Percentiles rank a stretch among this genome's conserved stretches.
Conservation (phyloP, 53 echinoderm and acorn worm species). For the Stichopus horrens region DNA sequence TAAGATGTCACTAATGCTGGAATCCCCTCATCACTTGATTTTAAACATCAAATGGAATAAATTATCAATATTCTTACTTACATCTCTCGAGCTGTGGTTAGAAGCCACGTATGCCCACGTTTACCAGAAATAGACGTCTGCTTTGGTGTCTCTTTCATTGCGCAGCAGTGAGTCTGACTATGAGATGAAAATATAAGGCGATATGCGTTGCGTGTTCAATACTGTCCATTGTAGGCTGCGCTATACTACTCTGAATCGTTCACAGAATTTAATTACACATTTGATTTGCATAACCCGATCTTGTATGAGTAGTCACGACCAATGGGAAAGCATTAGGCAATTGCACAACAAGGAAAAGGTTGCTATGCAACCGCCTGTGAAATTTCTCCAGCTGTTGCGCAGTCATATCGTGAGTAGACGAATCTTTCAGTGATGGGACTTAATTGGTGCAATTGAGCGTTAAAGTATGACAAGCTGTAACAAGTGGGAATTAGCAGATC, state of each 20-base stretch:
- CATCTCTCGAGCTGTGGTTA: background rate
- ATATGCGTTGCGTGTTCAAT: background rate
- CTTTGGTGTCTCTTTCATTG: background rate
- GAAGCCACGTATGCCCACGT: background rate
- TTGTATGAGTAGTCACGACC: background rate
- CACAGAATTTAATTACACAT: slow-evolving; percentile 19
- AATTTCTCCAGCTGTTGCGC: background rate
- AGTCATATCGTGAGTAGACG: background rate
- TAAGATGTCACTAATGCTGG: background rate
- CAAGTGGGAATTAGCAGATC: background rate
- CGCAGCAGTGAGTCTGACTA: background rate
- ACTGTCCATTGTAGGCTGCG: background rate
- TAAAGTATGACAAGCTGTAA: background rate
- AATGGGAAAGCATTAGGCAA: slow-evolving; percentile 5
- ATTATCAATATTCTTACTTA: background rate
- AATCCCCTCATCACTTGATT: background rate
- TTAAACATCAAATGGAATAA: background rate
- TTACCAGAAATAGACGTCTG: background rate
- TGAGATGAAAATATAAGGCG: background rate
- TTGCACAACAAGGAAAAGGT: background rate
- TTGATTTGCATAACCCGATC: background rate
- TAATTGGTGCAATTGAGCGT: background rate
- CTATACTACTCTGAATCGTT: background rate
- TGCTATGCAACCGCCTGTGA: slow-evolving; percentile 4
- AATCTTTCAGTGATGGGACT: background rate